These are phyloP conservation scores for Nemotelus pantherinus DNA, from an alignment of 2,888 invertebrate genomes.

Conservation along the genomic window DNA sequence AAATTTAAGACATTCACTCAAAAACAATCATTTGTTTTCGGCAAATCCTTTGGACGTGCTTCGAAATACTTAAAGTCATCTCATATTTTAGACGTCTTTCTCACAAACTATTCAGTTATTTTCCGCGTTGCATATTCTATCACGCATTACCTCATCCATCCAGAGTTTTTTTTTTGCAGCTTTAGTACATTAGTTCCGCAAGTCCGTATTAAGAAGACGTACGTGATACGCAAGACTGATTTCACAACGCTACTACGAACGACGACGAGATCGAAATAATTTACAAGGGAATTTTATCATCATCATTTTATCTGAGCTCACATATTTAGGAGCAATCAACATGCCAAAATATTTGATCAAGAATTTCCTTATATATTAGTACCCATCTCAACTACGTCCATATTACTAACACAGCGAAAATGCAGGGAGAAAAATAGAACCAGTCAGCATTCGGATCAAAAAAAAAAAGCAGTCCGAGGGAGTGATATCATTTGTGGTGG, in stretches of 20 bases:
- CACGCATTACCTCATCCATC: too few species aligned
- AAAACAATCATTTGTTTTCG: too few species aligned
- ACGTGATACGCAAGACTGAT: conserved; percentile 43
- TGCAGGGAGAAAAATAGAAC: neutral
- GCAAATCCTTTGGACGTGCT: too few species aligned
- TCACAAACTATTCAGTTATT: too few species aligned
- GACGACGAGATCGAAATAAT: conserved; percentile 34
- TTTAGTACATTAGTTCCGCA: conserved; percentile 35
- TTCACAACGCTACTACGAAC: neutral
- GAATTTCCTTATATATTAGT: neutral
- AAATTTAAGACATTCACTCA: too few species aligned
- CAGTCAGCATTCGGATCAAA: too few species aligned
- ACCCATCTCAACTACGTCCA: neutral
- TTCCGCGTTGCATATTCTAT: neutral
- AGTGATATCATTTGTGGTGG: neutral
- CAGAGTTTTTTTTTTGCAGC: neutral
- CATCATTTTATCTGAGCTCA: conserved; percentile 12
- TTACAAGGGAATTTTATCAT: conserved; percentile 20
- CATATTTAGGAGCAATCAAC: neutral
- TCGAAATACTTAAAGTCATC: too few species aligned
- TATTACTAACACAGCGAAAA: neutral
- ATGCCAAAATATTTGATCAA: conserved; percentile 13
- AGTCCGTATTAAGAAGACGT: conserved; percentile 25
- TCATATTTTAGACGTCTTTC: too few species aligned
- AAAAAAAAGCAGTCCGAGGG: neutral